Evolutionary conservation across 1,140 invertebrate species (phyloP), one percentile per base, ranked within the genome.

Genomic region (Chionoecetes opilio): DNA sequence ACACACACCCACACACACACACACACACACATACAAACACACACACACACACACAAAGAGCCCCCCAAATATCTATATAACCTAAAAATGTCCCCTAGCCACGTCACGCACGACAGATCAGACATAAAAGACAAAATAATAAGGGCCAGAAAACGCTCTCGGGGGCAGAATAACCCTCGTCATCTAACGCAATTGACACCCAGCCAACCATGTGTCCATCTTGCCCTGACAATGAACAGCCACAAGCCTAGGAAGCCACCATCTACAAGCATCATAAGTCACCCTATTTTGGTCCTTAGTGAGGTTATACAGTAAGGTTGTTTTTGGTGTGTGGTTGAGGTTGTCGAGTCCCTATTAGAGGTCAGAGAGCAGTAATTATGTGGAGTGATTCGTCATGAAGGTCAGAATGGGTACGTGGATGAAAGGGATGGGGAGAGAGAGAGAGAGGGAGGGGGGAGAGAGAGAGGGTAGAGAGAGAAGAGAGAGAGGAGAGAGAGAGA

Each of bases 161-260:
- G 84, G 82, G 34, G 35, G 3, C 63, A 32, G 89, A 88, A 94
- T 63, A 21, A 31, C 84, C 86, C 34, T 32, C 87, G 87, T 90
- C 93, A 94, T 94, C 63, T 94, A 21, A 41, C 17, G 53, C 93
- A 90, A 94, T 94, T 94, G 93, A 82, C 87, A 94, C 93, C 93
- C 93, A 94, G 53, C 46, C 93, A n/a, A 90, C 93, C 87, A 89
- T 94, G 86, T 41, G 75, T 63, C 85, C 92, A 32, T 86, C 38
- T 46, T 17, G 53, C 21, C 53, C 21, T 34, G 31, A 94, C 93
- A 90, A 94, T 90, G 34, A 87, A 87, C 41, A n/a, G 2, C 46
- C 46, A 87, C 85, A 93, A 86, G 92, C 93, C 87, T 90, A 94
- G 35, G 14, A 82, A 38, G 37, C 35, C 14, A 35, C 29, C 38